Conservation (phyloP, 2,888 invertebrate species). For the Andrena minutula region DNA sequence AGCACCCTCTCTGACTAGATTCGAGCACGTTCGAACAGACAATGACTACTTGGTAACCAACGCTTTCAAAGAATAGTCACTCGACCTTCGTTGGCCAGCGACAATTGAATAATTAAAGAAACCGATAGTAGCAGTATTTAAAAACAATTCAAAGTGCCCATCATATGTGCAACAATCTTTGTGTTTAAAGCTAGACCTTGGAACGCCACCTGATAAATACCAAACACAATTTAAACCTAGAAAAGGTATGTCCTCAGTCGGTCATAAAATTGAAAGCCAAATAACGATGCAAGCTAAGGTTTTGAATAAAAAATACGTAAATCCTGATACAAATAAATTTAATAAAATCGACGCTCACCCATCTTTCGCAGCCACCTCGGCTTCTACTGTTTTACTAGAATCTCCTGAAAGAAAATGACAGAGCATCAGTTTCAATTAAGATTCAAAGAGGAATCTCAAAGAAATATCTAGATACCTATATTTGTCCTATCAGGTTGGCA, state of each 20-base stretch:
- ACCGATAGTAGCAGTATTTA: constrained; percentile 1
- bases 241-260: not conserved
- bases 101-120: constrained; percentile 5
- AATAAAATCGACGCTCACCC: constrained; percentile 20
- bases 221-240: too few relatives aligned
- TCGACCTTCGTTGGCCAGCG: constrained; percentile 15
- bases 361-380: not conserved
- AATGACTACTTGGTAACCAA: not conserved
- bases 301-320: not conserved
- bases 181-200: not conserved
- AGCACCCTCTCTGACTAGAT: not conserved
- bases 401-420: too few relatives aligned
- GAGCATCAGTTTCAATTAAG: not conserved
- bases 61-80: not conserved
- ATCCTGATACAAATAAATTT: not conserved
- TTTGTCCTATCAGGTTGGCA: not conserved
- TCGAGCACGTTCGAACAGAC: not conserved
- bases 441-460: not conserved
- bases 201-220: not conserved
- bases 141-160: not conserved
- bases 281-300: not conserved
- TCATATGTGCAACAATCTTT: not conserved
- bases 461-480: constrained; percentile 16
- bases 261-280: not conserved
- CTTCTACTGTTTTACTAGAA: not conserved